Percentiles rank a stretch among this genome's conserved stretches.
Conservation (phyloP, 2,888 invertebrate species). For the Callosobruchus maculatus region DNA sequence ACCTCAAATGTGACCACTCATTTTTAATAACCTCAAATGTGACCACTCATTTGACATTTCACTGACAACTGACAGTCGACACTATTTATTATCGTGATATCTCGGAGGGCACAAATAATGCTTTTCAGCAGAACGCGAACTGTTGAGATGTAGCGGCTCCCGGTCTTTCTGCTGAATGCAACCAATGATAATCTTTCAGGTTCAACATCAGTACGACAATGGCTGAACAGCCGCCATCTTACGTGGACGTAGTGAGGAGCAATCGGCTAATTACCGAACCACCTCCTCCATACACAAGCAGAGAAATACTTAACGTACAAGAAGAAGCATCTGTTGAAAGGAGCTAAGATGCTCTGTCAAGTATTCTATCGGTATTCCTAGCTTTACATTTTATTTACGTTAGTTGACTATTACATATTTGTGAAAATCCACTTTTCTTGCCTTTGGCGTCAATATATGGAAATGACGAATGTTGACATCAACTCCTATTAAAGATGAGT, state of each 20-base stretch:
- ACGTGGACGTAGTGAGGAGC: slow-evolving; percentile 37
- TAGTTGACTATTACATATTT: not conserved
- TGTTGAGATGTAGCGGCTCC: too few species aligned
- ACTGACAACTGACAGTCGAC: too few species aligned
- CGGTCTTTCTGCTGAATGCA: too few species aligned
- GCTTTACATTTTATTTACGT: not conserved
- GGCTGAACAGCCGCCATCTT: slow-evolving; percentile 42
- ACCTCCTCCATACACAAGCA: slow-evolving; percentile 51
- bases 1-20: too few species aligned
- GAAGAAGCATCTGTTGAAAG: slow-evolving; percentile 7
- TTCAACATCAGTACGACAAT: not conserved
- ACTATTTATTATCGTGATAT: too few species aligned
- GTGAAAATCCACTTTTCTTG: not conserved
- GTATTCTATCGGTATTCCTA: not conserved
- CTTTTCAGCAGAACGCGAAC: too few species aligned
- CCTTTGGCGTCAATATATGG: too few species aligned
- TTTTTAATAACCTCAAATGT: too few species aligned
- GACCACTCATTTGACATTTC: too few species aligned
- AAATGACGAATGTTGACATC: too few species aligned
- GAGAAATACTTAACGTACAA: slow-evolving; percentile 32
- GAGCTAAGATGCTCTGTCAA: not conserved
- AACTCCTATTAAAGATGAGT: too few species aligned
- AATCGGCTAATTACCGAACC: slow-evolving; percentile 39
- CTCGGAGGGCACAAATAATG: too few species aligned
- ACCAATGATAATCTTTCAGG: not conserved